These are phyloP conservation scores for Reticulitermes lucifugus DNA, from an alignment of 2,888 invertebrate species.

Conservation along the genomic window DNA sequence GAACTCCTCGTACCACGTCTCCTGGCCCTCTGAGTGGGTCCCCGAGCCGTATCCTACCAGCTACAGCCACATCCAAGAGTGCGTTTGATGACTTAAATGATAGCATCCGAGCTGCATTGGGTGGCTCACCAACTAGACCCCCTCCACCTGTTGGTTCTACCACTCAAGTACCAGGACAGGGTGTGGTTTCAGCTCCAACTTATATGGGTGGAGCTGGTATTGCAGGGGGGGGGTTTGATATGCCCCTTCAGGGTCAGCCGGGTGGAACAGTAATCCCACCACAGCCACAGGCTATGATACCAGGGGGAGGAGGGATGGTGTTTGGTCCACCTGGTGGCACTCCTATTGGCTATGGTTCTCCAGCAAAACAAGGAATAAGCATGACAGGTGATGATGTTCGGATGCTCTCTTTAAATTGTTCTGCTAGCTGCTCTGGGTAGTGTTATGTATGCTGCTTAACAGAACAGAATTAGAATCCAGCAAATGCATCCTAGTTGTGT, in stretches of 20 bases:
- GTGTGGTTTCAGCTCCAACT: background rate
- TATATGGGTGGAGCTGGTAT: conserved; percentile 28
- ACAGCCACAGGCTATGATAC: conserved; percentile 26
- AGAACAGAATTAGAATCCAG: background rate
- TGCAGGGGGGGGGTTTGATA: conserved; percentile 58
- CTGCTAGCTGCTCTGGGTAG: conserved; percentile 30
- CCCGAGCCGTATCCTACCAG: conserved; percentile 56
- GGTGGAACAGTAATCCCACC: conserved; percentile 36
- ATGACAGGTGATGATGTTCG: conserved; percentile 63
- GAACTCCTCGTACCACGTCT: conserved; percentile 61
- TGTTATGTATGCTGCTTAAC: conserved; percentile 1
- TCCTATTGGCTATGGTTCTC: conserved; percentile 63
- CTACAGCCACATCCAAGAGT: conserved; percentile 65
- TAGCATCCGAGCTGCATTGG: conserved; percentile 75
- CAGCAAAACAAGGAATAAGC: conserved; percentile 64
- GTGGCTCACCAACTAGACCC: conserved; percentile 68
- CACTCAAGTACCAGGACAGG: conserved; percentile 45
- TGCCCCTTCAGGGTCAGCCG: conserved; percentile 49
- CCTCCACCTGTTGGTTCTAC: conserved; percentile 45
- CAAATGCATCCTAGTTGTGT: background rate
- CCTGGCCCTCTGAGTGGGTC: conserved; percentile 60
- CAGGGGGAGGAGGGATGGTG: conserved; percentile 57
- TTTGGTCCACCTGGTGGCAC: conserved; percentile 60
- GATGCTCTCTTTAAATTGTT: conserved; percentile 32
- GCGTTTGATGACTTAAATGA: conserved; percentile 78